A percentile compares a stretch with the other conserved stretches of the same genome.
Conservation (phyloP, 35 echinoderm and acorn worm species). For the Patiria miniata region DNA sequence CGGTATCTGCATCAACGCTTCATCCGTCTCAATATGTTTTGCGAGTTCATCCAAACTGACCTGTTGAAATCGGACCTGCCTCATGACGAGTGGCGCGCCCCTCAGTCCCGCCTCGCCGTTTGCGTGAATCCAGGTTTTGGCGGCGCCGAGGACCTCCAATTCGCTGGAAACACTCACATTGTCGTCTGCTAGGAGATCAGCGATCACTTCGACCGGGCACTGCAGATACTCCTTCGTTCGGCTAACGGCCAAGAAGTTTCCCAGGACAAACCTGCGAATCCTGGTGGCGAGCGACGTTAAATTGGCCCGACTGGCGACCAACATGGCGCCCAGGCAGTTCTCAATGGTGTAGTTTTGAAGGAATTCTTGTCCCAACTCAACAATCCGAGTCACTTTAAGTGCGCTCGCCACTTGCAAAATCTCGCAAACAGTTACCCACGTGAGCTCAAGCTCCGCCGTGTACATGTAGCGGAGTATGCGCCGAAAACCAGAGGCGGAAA, state of each 20-base stretch:
- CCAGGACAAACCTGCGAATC: slow-evolving; percentile 8
- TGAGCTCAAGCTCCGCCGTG: slow-evolving; percentile 28
- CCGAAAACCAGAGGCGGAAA: not conserved
- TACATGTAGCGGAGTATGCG: slow-evolving; percentile 31
- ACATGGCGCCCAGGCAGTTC: slow-evolving; percentile 12
- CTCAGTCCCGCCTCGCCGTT: slow-evolving; percentile 18
- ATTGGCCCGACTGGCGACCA: not conserved
- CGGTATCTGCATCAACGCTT: slow-evolving; percentile 41
- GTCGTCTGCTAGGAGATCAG: slow-evolving; percentile 16
- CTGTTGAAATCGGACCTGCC: slow-evolving; percentile 8
- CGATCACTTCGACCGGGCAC: not conserved
- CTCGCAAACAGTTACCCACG: not conserved
- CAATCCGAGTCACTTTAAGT: not conserved
- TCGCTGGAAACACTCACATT: slow-evolving; percentile 18
- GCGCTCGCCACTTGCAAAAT: not conserved
- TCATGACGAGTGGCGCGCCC: slow-evolving; percentile 15
- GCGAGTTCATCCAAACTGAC: slow-evolving; percentile 8
- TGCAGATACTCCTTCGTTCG: not conserved
- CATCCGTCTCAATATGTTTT: slow-evolving; percentile 21
- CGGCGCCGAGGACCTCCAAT: slow-evolving; percentile 12
- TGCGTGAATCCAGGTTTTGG: slow-evolving; percentile 14
- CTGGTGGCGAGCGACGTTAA: not conserved
- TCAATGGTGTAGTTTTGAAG: slow-evolving; percentile 19
- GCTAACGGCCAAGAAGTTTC: slow-evolving; percentile 33
- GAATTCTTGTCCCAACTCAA: slow-evolving; percentile 6